phyloP scores from a whole-genome alignment of 2,888 invertebrate genomes.

The Sesia bembeciformis region DNA sequence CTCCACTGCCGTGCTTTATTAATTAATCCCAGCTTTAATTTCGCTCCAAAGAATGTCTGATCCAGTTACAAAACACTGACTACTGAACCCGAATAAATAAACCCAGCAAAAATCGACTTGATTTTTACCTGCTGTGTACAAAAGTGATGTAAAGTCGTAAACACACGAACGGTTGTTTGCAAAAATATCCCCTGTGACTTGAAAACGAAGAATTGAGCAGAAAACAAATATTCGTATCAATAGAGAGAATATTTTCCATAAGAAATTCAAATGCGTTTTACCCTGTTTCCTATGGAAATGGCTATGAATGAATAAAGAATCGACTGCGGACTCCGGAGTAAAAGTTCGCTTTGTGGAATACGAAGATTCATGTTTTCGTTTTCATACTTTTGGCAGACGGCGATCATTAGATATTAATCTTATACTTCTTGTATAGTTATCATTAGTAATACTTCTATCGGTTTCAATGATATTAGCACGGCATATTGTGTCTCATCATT shows the following conservation, averaged over 20 bases:
- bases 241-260: slow-evolving; percentile 36
- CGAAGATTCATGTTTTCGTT: slow-evolving; percentile 23
- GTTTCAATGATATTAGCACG: no score
- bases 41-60: no score
- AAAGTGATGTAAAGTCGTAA: not conserved
- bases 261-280: slow-evolving; percentile 49
- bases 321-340: slow-evolving; percentile 25
- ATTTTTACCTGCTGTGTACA: not conserved
- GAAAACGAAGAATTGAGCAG: slow-evolving; percentile 23
- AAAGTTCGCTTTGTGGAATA: slow-evolving; percentile 23
- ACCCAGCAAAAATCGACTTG: slow-evolving; percentile 4
- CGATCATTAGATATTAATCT: not conserved
- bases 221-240: slow-evolving; percentile 52
- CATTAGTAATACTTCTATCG: no score
- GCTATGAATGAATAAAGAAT: slow-evolving; percentile 52
- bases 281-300: slow-evolving; percentile 52
- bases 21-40: no score
- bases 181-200: slow-evolving; percentile 35
- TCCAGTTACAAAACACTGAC: no score
- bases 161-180: slow-evolving; percentile 1
- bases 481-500: no score
- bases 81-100: no score
- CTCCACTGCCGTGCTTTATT: no score
- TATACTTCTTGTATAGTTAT: no score
- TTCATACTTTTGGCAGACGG: slow-evolving; percentile 21